Base-by-base conservation (phyloP, 1,140 invertebrate genomes). In the Drosophila ananassae region DNA sequence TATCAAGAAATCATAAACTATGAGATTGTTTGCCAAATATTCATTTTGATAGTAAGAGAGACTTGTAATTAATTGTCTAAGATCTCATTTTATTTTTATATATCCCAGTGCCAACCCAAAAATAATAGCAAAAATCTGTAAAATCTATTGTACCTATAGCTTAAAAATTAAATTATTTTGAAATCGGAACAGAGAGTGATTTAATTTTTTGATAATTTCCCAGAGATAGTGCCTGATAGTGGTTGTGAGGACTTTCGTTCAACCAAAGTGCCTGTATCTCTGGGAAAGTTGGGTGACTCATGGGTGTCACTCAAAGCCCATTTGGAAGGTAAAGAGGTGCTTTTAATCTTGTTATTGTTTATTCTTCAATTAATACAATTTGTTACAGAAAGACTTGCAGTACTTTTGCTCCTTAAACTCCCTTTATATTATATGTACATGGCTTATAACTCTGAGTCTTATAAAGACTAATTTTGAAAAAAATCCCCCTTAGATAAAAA, bases 131-230 rank as follows among this genome's bases (percentile, higher is more conserved):
- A 44, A 44, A 44, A 8, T 17, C 39, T 44, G 39, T 44, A 44
- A 44, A 44, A 44, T 44, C 39, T 10, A 44, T 44, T 44, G 39
- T 44, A 39, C n/a, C 3, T 39, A 44, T 17, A 44, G 13, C 39
- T 5, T 44, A 44, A 44, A 44, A 44, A 44, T 44, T 44, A 44
- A 44, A 21, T 13, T 44, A 44, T 44, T 44, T 12, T 37, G 34
- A 37, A 9, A 37, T 37, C 34, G 3, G 2, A 37, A 3, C 12
- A 2, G 9, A 32, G 30, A 12, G 34, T 10, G 34, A 12, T 37
- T 37, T n/a, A n/a, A 37, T 3, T 44, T 21, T 17, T 0, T 44
- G 41, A 12, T 44, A 21, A 44, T 44, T 44, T 8, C 41, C 34
- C 10, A 37, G 10, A 37, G 34, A 37, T 37, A 37, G 34, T 37